Evolutionary conservation across 2,113 vertebrate genomes (phyloP), one percentile per base, ranked within the genome.

Genomic region (Excalfactoria chinensis): DNA sequence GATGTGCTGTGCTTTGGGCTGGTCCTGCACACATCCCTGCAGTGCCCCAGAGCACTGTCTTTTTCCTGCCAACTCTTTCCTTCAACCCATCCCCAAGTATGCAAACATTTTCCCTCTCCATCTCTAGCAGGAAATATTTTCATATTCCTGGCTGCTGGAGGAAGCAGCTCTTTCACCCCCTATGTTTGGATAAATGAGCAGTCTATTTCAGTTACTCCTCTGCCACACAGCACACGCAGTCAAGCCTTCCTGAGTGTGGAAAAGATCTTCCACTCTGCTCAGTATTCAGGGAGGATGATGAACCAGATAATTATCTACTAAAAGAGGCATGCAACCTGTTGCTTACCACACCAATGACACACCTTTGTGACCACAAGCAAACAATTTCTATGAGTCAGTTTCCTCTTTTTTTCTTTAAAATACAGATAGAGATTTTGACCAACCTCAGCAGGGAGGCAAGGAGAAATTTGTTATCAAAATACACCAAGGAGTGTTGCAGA

Each of bases 41-140:
- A 60, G 91, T 85, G 72, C 87, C 91, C 78, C 56, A 67, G 25
- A 87, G 59, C 63, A 34, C 53, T 70, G 72, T 17, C 13, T 43
- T 83, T 91, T 93, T 77, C 68, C 91, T 95, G 93, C 87, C 92
- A 97, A 49, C 48, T 87, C 37, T 37, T 92, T 92, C 81, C 81
- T 95, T 76, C 64, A 81, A 74, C 82, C 35, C 59, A 90, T 46
- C n/a, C 20, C 82, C 59, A 93, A 43, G 58, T 88, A 88, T 71
- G 73, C 71, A 96, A 88, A 83, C 74, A 17, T 93, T 95, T 93
- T 84, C 86, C 77, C 92, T 19, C 10, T 89, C 86, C 86, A 71
- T 80, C 74, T 48, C 84, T 93, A 74, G 84, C 84, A 90, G 95
- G 87, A 96, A 96, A 94, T 86, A 83, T 88, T 93, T 91, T 91